These are phyloP conservation scores for Aphelenchoides fujianensis DNA, from an alignment of 1,140 invertebrate genomes.

Conservation along the genomic window DNA sequence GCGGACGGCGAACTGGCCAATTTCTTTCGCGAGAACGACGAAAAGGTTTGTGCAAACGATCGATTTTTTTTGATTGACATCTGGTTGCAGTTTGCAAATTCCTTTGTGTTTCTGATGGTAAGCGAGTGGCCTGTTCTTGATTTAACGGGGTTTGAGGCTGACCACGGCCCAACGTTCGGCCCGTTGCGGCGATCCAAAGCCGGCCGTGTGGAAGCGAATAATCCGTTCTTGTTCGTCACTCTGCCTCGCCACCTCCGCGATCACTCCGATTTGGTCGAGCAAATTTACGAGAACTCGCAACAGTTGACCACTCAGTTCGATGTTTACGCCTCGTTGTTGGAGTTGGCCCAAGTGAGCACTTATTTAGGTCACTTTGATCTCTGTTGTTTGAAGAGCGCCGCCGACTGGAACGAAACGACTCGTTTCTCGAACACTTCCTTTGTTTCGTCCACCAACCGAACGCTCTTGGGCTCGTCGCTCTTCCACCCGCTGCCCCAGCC, in stretches of 20 bases:
- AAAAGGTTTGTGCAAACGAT: neutral
- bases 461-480: slow-evolving; percentile 10
- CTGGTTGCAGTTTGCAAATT: neutral
- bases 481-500: slow-evolving; percentile 13
- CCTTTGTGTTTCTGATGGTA: slow-evolving; percentile 9
- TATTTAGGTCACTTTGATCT: neutral
- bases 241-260: slow-evolving; percentile 6
- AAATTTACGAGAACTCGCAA: slow-evolving; percentile 1
- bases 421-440: neutral
- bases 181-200: neutral
- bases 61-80: neutral
- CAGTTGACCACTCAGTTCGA: slow-evolving; percentile 9
- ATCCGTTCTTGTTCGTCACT: slow-evolving; percentile 17
- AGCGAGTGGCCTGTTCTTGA: neutral
- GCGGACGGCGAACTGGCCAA: neutral
- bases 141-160: neutral
- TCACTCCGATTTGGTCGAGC: neutral
- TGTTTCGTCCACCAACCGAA: neutral
- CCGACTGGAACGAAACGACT: neutral
- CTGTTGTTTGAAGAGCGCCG: neutral
- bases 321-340: slow-evolving; percentile 4
- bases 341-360: slow-evolving; percentile 7
- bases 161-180: neutral
- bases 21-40: neutral
- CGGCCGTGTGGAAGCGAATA: neutral